Evolutionary conservation across 1,140 invertebrate genomes (phyloP).

Genomic region (Lethrus apterus): DNA sequence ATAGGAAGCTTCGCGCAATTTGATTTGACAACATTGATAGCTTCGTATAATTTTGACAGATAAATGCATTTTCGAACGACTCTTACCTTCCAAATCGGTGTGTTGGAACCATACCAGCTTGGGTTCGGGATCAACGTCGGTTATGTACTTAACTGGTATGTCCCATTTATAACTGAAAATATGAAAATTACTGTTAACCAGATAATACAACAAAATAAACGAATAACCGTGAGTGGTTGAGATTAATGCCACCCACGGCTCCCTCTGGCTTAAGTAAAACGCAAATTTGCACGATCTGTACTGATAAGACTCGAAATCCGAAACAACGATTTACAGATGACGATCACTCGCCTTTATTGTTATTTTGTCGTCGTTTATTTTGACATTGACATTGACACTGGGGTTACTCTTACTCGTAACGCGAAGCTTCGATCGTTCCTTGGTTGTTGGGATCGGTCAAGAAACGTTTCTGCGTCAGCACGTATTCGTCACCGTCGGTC

Average conservation of each 20-base stretch:
- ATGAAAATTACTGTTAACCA: too few species aligned
- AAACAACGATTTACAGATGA: too few species aligned
- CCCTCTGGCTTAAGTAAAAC: too few species aligned
- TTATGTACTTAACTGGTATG: conserved; percentile 71
- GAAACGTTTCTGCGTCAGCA: conserved; percentile 67
- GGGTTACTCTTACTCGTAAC: conserved; percentile 55
- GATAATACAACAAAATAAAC: too few species aligned
- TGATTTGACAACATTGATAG: too few species aligned
- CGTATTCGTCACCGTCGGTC: conserved; percentile 45
- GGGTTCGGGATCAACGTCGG: conserved; percentile 43
- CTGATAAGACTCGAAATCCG: too few species aligned
- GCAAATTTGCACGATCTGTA: too few species aligned
- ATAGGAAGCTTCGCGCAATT: too few species aligned
- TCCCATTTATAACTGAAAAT: conserved; percentile 69
- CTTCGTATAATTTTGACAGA: too few species aligned
- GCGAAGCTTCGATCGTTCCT: conserved; percentile 46
- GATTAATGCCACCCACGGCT: neutral
- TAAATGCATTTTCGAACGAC: neutral
- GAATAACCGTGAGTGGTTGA: neutral
- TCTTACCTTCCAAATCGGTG: conserved; percentile 46
- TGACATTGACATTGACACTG: too few species aligned
- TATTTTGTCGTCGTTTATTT: too few species aligned
- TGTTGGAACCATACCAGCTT: conserved; percentile 55
- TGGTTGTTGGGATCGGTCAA: conserved; percentile 55
- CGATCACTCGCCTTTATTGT: too few species aligned